A percentile compares a stretch with the other conserved stretches of the same genome.
These are phyloP conservation scores for Columba guinea DNA, from an alignment of 2,797 vertebrate species.

Conservation along the genomic window DNA sequence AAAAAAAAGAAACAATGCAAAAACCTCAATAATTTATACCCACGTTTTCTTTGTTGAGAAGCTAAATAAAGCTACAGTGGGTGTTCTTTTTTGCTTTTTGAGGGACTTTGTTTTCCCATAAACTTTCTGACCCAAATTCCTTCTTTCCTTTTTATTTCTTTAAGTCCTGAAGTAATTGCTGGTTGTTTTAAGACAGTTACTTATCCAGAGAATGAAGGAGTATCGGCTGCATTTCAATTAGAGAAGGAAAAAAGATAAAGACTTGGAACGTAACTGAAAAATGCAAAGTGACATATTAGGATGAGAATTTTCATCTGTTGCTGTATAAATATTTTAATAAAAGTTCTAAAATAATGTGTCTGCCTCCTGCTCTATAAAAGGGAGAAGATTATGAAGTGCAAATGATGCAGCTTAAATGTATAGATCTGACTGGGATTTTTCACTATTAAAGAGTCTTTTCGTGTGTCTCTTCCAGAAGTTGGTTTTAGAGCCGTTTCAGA, in stretches of 20 bases:
- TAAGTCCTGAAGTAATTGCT: not conserved
- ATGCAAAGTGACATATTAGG: constrained; percentile 52
- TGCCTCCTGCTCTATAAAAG: constrained; percentile 53
- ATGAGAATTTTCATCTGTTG: constrained; percentile 71
- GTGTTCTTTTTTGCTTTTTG: not conserved
- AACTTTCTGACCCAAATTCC: constrained; percentile 2
- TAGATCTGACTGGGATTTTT: constrained; percentile 45
- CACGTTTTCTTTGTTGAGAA: not conserved
- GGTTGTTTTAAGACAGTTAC: constrained; percentile 32
- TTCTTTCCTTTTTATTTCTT: constrained; percentile 13
- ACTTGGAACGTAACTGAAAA: constrained; percentile 53
- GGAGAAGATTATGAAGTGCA: constrained; percentile 34
- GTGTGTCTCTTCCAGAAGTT: constrained; percentile 45
- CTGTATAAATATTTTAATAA: constrained; percentile 71
- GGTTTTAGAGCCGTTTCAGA: constrained; percentile 4
- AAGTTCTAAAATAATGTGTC: constrained; percentile 63
- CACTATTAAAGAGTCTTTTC: constrained; percentile 38
- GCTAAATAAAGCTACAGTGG: not conserved
- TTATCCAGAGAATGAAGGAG: constrained; percentile 38
- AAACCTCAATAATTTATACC: constrained; percentile 2
- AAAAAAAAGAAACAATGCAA: not conserved
- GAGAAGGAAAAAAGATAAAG: constrained; percentile 52
- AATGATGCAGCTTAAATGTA: constrained; percentile 60
- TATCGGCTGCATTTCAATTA: constrained; percentile 18
- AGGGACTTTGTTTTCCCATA: not conserved